Base-by-base conservation (phyloP, 30 jellyfish, hydroid and myxozoan genomes). In the Pelagia noctiluca region DNA sequence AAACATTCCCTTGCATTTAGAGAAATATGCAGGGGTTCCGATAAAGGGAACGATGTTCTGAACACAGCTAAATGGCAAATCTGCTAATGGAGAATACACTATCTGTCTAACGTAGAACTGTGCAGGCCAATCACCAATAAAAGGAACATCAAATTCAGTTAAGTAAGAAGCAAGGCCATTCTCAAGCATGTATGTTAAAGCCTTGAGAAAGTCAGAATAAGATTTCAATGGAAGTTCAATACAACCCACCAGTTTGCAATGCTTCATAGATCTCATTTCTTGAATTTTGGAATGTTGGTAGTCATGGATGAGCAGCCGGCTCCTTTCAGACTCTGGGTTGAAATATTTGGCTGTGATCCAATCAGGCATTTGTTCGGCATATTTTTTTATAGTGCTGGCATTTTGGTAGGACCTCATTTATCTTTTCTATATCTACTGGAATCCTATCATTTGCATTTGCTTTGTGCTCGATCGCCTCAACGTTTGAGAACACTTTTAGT, bases 221-320 rank as follows among this genome's bases (percentile, higher is more conserved):
- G 88, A 77, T 42, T 77, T 77, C 63, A 77, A 36, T 60, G 88
- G 78, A 47, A 77, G 25, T 38, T 77, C 88, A 7, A 77, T 37
- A 22, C 83, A 71, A 42, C 47, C 82, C 21, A 70, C 82, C 8
- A 70, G 66, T 36, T 70, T 70, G 65, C 50, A 18, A 10, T 70
- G 35, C 21, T 70, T 46, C 82, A 70, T 70, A 1, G 82, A 70
- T 36, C 82, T 70, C 82, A 70, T 35, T 21, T 24, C 21, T 66
- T 16, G 12, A 26, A 70, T 12, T 70, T 70, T 66, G 0, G 48
- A 22, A 2, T 70, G 82, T 36, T 33, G 82, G 50, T 70, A 70
- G 32, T 70, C 82, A 70, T 70, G 82, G 0, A 47, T 33, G 12
- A 70, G 50, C 36, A 70, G 82, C 36, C 82, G 3, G 36, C 8